A percentile compares a stretch with the other conserved stretches of the same genome.
phyloP scores from a whole-genome alignment of 1,140 invertebrate genomes.

The Hydropsyche tenuis region DNA sequence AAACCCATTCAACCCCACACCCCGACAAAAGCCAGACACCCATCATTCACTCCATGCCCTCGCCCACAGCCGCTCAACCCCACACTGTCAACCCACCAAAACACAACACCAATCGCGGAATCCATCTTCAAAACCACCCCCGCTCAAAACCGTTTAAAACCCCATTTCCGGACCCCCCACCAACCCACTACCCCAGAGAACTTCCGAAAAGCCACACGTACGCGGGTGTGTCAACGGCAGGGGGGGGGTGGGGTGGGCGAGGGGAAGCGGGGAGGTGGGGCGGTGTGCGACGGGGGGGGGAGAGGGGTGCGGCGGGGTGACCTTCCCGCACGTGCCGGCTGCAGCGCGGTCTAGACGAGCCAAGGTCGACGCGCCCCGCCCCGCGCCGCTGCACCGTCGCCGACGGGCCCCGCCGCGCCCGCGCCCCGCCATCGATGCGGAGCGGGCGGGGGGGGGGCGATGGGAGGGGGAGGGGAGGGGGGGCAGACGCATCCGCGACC shows the following conservation, averaged over 20 bases:
- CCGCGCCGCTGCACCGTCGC: constrained; percentile 15
- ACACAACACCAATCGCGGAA: too few relatives aligned
- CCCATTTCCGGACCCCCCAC: too few relatives aligned
- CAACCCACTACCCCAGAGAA: too few relatives aligned
- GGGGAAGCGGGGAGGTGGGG: neutral
- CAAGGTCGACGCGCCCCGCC: constrained; percentile 31
- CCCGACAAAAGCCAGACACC: too few relatives aligned
- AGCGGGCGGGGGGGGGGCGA: neutral
- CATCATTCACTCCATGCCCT: too few relatives aligned
- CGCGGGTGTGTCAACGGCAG: too few relatives aligned
- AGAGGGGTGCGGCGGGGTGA: constrained; percentile 24
- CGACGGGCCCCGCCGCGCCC: neutral
- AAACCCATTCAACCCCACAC: too few relatives aligned
- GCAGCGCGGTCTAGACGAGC: constrained; percentile 44
- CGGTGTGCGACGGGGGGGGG: neutral
- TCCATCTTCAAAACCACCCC: too few relatives aligned
- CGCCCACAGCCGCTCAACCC: too few relatives aligned
- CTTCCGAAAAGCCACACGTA: too few relatives aligned
- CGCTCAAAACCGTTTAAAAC: too few relatives aligned
- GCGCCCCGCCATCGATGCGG: constrained; percentile 8
- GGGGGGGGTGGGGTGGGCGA: neutral
- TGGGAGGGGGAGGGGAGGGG: neutral
- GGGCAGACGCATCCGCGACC: neutral
- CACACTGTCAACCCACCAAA: too few relatives aligned
- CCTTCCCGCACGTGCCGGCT: constrained; percentile 45